A percentile compares a stretch with the other conserved stretches of the same genome.
Conservation (phyloP, 2,797 vertebrate genomes). For the Pangasius mekongensis region DNA sequence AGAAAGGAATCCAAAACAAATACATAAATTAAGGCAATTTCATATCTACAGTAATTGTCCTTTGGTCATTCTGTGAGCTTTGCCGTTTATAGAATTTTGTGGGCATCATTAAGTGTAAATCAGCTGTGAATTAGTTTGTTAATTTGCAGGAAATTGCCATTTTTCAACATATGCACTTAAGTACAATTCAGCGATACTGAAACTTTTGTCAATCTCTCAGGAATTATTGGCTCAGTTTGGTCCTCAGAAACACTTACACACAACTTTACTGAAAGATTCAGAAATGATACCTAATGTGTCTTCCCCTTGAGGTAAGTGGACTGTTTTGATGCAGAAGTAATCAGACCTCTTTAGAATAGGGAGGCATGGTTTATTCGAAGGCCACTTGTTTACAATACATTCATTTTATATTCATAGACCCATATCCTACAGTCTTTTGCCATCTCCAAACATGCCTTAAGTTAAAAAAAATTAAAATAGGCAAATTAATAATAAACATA, state of each 20-base stretch:
- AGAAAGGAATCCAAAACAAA: background rate
- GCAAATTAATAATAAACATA: slow-evolving; percentile 19
- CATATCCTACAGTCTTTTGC: background rate
- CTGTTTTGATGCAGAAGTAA: slow-evolving; percentile 23
- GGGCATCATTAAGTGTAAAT: background rate
- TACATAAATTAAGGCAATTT: background rate
- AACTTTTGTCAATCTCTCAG: background rate
- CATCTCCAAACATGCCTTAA: slow-evolving; percentile 36
- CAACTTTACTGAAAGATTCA: background rate
- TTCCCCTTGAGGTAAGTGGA: background rate
- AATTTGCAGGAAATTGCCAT: background rate
- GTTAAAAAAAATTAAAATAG: slow-evolving; percentile 23
- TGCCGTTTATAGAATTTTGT: background rate
- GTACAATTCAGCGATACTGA: background rate
- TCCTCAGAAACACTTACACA: background rate
- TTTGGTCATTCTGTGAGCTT: background rate
- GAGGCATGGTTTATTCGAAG: slow-evolving; percentile 67
- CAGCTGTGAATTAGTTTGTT: background rate
- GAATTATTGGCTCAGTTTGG: background rate
- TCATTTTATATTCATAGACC: slow-evolving; percentile 8
- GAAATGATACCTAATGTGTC: background rate
- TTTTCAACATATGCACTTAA: background rate
- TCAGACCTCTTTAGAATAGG: slow-evolving; percentile 25
- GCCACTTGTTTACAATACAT: slow-evolving; percentile 42
- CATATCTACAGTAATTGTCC: background rate